Conservation (phyloP, 1,140 invertebrate species). For the Drosophila bipectinata region DNA sequence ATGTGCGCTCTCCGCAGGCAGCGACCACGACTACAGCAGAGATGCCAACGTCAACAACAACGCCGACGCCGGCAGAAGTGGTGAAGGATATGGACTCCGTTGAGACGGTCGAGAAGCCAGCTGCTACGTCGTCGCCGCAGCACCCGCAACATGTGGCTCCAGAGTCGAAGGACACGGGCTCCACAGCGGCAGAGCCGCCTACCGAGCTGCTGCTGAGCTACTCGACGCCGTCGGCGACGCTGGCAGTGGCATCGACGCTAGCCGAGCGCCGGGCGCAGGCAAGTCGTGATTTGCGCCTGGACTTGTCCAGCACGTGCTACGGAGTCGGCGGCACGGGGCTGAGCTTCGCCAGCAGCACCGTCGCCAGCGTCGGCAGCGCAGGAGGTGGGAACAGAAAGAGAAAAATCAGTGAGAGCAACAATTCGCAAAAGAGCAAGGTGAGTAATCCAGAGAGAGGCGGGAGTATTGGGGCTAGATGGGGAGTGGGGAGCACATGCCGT, state of each 20-base stretch:
- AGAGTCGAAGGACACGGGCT: slow-evolving; percentile 11
- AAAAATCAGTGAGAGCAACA: slow-evolving; percentile 84
- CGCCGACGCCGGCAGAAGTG: slow-evolving; percentile 40
- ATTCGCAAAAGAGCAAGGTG: slow-evolving; percentile 82
- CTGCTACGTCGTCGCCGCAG: slow-evolving; percentile 31
- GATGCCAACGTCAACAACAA: slow-evolving; percentile 48
- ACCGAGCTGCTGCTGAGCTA: slow-evolving; percentile 35
- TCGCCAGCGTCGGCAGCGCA: slow-evolving; percentile 58
- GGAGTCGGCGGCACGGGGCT: slow-evolving; percentile 68
- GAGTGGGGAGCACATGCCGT: not conserved
- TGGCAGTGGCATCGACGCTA: slow-evolving; percentile 65
- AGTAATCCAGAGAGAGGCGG: slow-evolving; percentile 13
- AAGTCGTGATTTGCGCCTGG: slow-evolving; percentile 73
- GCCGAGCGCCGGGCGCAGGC: slow-evolving; percentile 63
- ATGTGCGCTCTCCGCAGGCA: slow-evolving; percentile 68
- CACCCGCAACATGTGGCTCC: slow-evolving; percentile 67
- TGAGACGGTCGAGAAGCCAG: slow-evolving; percentile 4
- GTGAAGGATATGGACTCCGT: slow-evolving; percentile 56
- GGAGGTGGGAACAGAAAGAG: slow-evolving; percentile 81
- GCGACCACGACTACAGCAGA: slow-evolving; percentile 53
- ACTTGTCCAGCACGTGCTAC: slow-evolving; percentile 77
- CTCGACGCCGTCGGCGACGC: slow-evolving; percentile 57
- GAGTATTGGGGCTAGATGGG: not conserved
- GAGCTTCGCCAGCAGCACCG: slow-evolving; percentile 54
- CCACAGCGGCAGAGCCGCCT: slow-evolving; percentile 14